Evolutionary conservation across 2,888 invertebrate species (phyloP).

Genomic region (Meghimatium bilineatum): DNA sequence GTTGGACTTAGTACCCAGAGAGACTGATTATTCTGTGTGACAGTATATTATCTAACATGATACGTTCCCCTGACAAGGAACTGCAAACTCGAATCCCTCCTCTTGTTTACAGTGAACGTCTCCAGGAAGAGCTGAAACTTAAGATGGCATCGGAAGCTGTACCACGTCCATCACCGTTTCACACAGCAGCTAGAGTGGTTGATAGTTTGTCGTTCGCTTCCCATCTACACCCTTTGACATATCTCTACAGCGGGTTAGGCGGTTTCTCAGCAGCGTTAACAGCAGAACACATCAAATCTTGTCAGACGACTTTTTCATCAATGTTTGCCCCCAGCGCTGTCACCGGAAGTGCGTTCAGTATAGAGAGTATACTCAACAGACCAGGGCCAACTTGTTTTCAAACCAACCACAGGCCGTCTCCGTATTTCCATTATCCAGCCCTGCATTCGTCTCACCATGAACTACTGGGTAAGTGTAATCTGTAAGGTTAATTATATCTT

Average conservation of each 20-base stretch:
- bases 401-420: constrained; percentile 52
- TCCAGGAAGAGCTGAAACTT: constrained; percentile 48
- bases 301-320: constrained; percentile 51
- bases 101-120: constrained; percentile 32
- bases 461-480: constrained; percentile 34
- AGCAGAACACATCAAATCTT: constrained; percentile 57
- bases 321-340: constrained; percentile 53
- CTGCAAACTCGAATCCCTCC: constrained; percentile 25
- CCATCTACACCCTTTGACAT: constrained; percentile 42
- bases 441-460: constrained; percentile 51
- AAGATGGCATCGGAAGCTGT: constrained; percentile 47
- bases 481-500: too few species aligned
- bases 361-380: constrained; percentile 65
- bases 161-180: constrained; percentile 28
- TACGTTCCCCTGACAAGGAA: constrained; percentile 42
- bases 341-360: constrained; percentile 60
- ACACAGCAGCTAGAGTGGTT: constrained; percentile 33
- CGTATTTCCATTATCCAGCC: constrained; percentile 63
- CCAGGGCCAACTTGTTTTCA: constrained; percentile 36
- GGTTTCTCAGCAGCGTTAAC: constrained; percentile 47
- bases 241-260: constrained; percentile 40
- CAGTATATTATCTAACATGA: constrained; percentile 1
- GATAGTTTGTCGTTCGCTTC: constrained; percentile 24
- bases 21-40: not conserved
- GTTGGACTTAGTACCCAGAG: too few species aligned